Evolutionary conservation across 2,113 vertebrate genomes (phyloP).

Genomic region (Oplegnathus fasciatus): DNA sequence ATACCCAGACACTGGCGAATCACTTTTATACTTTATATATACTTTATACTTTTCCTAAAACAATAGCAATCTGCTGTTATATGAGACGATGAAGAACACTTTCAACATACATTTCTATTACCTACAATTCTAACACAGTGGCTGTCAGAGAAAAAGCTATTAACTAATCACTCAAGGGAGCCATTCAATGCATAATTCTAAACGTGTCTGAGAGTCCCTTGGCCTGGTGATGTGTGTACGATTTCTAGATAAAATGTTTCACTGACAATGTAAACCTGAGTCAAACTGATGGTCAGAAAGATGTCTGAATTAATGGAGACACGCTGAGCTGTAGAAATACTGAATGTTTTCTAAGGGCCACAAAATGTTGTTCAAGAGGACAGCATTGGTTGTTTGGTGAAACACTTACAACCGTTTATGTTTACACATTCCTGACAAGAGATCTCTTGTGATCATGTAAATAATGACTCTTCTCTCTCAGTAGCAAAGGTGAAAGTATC

Average conservation of each 20-base stretch:
- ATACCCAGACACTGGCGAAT: slow-evolving; percentile 8
- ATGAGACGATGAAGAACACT: not conserved
- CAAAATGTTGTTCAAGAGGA: not conserved
- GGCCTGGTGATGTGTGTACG: slow-evolving; percentile 25
- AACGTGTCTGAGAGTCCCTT: slow-evolving; percentile 19
- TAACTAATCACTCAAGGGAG: slow-evolving; percentile 49
- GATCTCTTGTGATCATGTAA: not conserved
- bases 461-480: not conserved
- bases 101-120: slow-evolving; percentile 32
- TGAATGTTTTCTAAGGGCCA: not conserved
- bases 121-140: slow-evolving; percentile 24
- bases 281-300: not conserved
- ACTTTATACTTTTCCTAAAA: slow-evolving; percentile 42
- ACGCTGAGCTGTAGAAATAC: not conserved
- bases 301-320: not conserved
- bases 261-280: not conserved
- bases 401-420: not conserved
- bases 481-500: not conserved
- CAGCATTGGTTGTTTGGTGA: not conserved
- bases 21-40: too few species aligned
- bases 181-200: slow-evolving; percentile 37
- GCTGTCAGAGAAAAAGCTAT: slow-evolving; percentile 41
- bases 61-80: slow-evolving; percentile 29
- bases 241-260: slow-evolving; percentile 25
- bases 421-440: not conserved